Evolutionary conservation across 2,888 invertebrate genomes (phyloP).

Genomic region (Tipula confusa): DNA sequence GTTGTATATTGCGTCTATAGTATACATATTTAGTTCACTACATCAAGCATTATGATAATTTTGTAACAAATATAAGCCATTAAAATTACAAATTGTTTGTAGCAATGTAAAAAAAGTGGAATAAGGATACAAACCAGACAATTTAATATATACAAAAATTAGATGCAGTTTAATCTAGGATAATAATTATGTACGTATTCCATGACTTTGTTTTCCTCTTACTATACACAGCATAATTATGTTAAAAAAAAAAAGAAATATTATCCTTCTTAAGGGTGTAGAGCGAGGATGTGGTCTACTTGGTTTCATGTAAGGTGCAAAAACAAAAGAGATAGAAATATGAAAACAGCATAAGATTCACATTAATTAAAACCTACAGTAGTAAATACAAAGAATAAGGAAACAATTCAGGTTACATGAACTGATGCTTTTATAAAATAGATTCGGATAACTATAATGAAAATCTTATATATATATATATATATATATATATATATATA

Average conservation of each 20-base stretch:
- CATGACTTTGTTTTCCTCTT: neutral
- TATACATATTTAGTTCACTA: neutral
- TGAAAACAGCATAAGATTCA: neutral
- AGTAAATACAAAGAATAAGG: neutral
- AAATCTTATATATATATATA: too few species aligned
- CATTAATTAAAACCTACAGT: neutral
- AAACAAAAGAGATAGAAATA: neutral
- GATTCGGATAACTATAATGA: neutral
- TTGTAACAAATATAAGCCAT: neutral
- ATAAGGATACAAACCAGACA: neutral
- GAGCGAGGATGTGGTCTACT: neutral
- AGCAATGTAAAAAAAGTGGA: neutral
- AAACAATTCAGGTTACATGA: neutral
- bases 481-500: too few species aligned
- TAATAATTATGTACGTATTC: neutral
- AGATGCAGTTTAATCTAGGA: constrained; percentile 25
- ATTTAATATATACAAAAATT: neutral
- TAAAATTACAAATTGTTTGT: neutral
- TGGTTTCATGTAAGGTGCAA: neutral
- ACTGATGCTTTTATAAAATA: neutral
- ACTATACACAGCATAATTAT: neutral
- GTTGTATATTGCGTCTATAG: neutral
- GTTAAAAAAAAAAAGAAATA: neutral
- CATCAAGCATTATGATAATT: neutral
- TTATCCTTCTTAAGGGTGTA: neutral